Conservation (phyloP, 2,113 vertebrate genomes). For the Ellobius talpinus region DNA sequence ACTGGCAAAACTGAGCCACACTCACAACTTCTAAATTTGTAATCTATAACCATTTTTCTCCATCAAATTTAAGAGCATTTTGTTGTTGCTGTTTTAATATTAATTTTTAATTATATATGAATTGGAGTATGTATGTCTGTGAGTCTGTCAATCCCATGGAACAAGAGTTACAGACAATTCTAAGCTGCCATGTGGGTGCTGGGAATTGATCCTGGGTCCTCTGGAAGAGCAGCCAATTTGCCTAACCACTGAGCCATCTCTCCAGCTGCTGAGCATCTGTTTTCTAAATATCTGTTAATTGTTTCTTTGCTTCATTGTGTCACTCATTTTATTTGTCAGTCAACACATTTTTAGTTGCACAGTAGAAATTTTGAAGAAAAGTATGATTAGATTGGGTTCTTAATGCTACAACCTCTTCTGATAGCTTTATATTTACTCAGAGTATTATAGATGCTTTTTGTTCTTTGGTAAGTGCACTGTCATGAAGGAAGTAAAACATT, state of each 20-base stretch:
- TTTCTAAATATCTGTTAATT: constrained; percentile 44
- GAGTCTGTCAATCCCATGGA: neutral
- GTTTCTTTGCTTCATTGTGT: neutral
- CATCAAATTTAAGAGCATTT: neutral
- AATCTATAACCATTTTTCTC: neutral
- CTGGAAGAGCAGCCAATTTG: neutral
- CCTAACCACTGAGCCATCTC: neutral
- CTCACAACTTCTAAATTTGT: neutral
- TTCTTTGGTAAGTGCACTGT: constrained; percentile 21
- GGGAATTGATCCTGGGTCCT: neutral
- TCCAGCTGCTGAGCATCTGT: neutral
- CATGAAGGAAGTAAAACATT: constrained; percentile 6
- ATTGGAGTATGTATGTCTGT: neutral
- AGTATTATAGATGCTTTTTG: neutral
- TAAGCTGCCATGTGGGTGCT: neutral
- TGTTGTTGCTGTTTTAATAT: neutral
- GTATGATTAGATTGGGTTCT: neutral
- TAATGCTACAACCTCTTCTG: neutral
- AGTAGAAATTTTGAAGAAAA: constrained; percentile 35
- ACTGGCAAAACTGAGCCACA: neutral
- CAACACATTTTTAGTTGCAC: neutral
- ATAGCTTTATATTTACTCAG: neutral
- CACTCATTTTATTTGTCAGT: neutral
- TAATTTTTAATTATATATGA: neutral
- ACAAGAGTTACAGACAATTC: neutral